Conservation (phyloP, 1,140 invertebrate genomes). For the Pomacea maculata region DNA sequence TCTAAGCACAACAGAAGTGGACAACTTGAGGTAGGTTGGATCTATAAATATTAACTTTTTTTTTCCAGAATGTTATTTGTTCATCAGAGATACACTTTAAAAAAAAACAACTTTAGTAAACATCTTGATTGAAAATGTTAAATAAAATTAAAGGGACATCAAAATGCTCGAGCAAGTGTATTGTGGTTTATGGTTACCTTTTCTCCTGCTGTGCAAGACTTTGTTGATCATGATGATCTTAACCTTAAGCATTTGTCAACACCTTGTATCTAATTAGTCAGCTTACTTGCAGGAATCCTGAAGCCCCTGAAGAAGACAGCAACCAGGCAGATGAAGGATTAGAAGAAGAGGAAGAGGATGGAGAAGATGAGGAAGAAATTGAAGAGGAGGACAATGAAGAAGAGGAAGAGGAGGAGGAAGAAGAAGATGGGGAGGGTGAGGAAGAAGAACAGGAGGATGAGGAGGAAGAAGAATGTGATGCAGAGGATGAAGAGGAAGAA, state of each 20-base stretch:
- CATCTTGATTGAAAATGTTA: too few relatives aligned
- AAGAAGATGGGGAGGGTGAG: constrained; percentile 31
- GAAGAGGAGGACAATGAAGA: constrained; percentile 38
- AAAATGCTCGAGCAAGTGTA: too few relatives aligned
- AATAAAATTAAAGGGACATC: too few relatives aligned
- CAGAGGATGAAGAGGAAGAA: constrained; percentile 14
- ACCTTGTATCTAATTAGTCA: background rate
- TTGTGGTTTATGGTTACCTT: too few relatives aligned
- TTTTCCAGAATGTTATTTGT: too few relatives aligned
- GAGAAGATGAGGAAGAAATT: constrained; percentile 44
- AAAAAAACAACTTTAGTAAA: too few relatives aligned
- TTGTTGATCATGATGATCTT: too few relatives aligned
- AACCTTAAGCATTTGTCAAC: background rate
- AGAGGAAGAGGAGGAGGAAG: constrained; percentile 37
- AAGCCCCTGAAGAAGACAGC: constrained; percentile 7
- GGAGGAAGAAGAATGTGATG: constrained; percentile 39
- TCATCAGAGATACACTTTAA: too few relatives aligned
- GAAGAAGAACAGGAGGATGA: constrained; percentile 37
- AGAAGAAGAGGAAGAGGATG: constrained; percentile 41
- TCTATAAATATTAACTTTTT: background rate
- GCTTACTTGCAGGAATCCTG: background rate
- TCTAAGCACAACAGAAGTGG: background rate
- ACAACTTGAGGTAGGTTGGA: too few relatives aligned
- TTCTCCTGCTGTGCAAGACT: too few relatives aligned
- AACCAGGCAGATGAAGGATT: constrained; percentile 21